Percentiles rank a stretch among this genome's conserved stretches.
Evolutionary conservation across 2,797 vertebrate genomes (phyloP).

Genomic region (Carapus acus): DNA sequence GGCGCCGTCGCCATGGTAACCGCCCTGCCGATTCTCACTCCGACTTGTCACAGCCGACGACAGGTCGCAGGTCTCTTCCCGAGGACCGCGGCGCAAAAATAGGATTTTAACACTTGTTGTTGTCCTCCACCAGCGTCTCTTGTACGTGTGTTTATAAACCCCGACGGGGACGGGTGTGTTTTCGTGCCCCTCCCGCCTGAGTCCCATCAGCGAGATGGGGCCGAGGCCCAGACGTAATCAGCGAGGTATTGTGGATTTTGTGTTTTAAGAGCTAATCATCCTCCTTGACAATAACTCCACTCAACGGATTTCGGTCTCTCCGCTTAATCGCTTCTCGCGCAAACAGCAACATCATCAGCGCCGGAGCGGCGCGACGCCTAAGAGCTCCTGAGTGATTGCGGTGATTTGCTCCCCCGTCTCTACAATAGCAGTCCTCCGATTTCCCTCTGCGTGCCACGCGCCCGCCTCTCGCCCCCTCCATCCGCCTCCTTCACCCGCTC

Average conservation of each 20-base stretch:
- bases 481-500: constrained; percentile 24
- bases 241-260: too few species aligned
- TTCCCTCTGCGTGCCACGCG: not conserved
- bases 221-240: constrained; percentile 18
- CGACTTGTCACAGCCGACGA: constrained; percentile 25
- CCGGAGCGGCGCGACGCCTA: not conserved
- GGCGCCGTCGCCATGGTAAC: constrained; percentile 45
- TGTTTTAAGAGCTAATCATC: constrained; percentile 21
- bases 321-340: constrained; percentile 33
- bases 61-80: constrained; percentile 51
- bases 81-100: too few species aligned
- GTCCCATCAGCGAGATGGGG: constrained; percentile 9
- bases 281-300: constrained; percentile 45
- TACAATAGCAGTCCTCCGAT: not conserved
- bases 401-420: not conserved
- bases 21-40: constrained; percentile 17
- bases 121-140: too few species aligned
- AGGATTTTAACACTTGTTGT: too few species aligned
- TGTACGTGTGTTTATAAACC: too few species aligned
- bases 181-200: too few species aligned
- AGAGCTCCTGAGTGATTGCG: constrained; percentile 3
- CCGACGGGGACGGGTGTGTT: too few species aligned
- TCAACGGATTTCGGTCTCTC: constrained; percentile 36
- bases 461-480: constrained; percentile 16
- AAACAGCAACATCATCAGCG: constrained; percentile 17